phyloP scores from a whole-genome alignment of 1,140 invertebrate species.

The Ylistrum balloti region DNA sequence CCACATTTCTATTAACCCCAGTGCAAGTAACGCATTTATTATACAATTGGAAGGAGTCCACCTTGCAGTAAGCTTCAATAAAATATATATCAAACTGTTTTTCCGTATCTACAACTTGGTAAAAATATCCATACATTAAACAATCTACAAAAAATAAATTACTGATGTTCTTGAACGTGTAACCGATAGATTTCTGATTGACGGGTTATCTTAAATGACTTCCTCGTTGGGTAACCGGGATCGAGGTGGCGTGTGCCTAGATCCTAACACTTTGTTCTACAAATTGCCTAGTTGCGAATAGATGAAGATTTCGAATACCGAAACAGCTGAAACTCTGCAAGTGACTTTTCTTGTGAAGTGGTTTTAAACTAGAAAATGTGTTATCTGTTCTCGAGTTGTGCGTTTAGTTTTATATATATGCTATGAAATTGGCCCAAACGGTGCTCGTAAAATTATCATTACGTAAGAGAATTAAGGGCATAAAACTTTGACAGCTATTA shows the following conservation, averaged over 20 bases:
- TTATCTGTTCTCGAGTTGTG: not conserved
- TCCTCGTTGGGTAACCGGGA: not conserved
- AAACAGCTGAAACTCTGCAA: constrained; percentile 16
- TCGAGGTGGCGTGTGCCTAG: not conserved
- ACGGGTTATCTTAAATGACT: not conserved
- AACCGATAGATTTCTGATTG: not conserved
- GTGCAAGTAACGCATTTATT: too few species aligned
- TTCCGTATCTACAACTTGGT: too few species aligned
- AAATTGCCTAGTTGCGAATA: constrained; percentile 23
- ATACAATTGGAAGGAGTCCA: too few species aligned
- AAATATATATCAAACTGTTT: too few species aligned
- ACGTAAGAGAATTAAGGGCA: not conserved
- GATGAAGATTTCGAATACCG: not conserved
- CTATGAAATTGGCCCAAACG: not conserved
- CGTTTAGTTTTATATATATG: not conserved
- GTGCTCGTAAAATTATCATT: constrained; percentile 13
- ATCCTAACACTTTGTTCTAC: not conserved
- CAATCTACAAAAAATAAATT: too few species aligned
- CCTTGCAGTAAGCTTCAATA: too few species aligned
- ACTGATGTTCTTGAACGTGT: not conserved
- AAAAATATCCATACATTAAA: too few species aligned
- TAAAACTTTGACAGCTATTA: not conserved
- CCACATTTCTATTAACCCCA: too few species aligned
- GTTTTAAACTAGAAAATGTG: constrained; percentile 13
- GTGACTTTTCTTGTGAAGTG: not conserved